phyloP scores from a whole-genome alignment of 2,113 vertebrate genomes.

The Dryoscopus gambensis region DNA sequence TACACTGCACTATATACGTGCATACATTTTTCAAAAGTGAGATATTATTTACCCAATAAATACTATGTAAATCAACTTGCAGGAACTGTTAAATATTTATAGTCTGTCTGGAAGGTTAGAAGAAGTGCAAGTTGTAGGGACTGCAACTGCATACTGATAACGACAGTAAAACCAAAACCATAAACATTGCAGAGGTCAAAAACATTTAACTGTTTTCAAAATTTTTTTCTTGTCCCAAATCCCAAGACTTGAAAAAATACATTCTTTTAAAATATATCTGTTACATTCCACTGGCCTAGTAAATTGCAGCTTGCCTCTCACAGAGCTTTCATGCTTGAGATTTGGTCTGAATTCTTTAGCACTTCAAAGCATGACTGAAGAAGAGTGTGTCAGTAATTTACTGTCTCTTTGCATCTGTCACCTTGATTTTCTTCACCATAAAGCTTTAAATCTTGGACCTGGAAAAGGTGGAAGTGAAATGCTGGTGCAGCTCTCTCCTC shows the following conservation, averaged over 20 bases:
- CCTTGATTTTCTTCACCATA: slow-evolving; percentile 53
- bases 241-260: not conserved
- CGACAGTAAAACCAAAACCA: not conserved
- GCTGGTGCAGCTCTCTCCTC: not conserved
- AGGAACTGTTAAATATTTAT: slow-evolving; percentile 63
- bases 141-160: slow-evolving; percentile 7
- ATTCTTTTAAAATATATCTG: slow-evolving; percentile 16
- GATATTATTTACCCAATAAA: slow-evolving; percentile 41
- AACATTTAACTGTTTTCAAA: not conserved
- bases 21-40: slow-evolving; percentile 37
- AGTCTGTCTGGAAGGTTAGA: slow-evolving; percentile 44
- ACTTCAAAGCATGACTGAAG: slow-evolving; percentile 62
- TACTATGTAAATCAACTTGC: slow-evolving; percentile 55
- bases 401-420: slow-evolving; percentile 51
- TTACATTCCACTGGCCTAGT: not conserved
- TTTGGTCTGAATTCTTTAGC: slow-evolving; percentile 60
- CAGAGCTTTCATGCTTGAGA: slow-evolving; percentile 48
- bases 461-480: slow-evolving; percentile 25
- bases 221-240: not conserved
- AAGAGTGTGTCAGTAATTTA: slow-evolving; percentile 59
- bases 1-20: not conserved
- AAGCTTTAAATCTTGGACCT: slow-evolving; percentile 53
- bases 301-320: slow-evolving; percentile 29
- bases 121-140: slow-evolving; percentile 15
- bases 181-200: slow-evolving; percentile 9